Evolutionary conservation across 2,888 invertebrate genomes (phyloP).

Genomic region (Mimas tiliae): DNA sequence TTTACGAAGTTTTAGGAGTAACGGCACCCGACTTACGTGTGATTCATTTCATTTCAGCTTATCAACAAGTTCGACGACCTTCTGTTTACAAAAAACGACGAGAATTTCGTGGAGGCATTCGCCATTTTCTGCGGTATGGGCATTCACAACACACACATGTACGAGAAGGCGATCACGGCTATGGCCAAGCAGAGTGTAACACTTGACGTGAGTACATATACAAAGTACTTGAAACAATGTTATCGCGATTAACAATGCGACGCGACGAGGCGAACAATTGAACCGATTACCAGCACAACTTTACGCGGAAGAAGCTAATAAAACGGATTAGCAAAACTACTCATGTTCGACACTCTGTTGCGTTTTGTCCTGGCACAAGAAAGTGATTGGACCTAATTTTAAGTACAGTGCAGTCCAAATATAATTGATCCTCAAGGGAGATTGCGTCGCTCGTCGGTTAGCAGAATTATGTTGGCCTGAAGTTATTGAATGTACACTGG

Average conservation of each 20-base stretch:
- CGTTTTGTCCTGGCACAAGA: too few species aligned
- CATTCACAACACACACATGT: slow-evolving; percentile 98
- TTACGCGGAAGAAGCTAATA: slow-evolving; percentile 23
- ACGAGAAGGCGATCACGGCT: slow-evolving; percentile 96
- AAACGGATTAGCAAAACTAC: slow-evolving; percentile 17
- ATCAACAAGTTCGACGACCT: slow-evolving; percentile 97
- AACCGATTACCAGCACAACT: slow-evolving; percentile 17
- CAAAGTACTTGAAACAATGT: slow-evolving; percentile 20
- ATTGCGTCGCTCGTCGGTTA: too few species aligned
- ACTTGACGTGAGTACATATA: slow-evolving; percentile 88
- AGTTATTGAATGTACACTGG: too few species aligned
- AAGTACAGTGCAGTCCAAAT: too few species aligned
- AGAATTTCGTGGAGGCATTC: slow-evolving; percentile 98
- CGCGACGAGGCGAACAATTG: slow-evolving; percentile 19
- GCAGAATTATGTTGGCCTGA: too few species aligned
- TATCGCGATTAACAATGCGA: slow-evolving; percentile 2
- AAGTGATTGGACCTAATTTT: too few species aligned
- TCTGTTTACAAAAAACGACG: slow-evolving; percentile 96
- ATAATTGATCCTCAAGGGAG: too few species aligned
- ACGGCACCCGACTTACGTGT: slow-evolving; percentile 8
- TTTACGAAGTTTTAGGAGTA: background rate
- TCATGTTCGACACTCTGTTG: slow-evolving; percentile 15
- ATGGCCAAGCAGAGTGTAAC: slow-evolving; percentile 99
- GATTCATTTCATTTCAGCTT: slow-evolving; percentile 83
- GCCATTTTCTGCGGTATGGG: slow-evolving; percentile 99